phyloP scores from a whole-genome alignment of 53 echinoderm and acorn worm genomes.

The Stichopus horrens region DNA sequence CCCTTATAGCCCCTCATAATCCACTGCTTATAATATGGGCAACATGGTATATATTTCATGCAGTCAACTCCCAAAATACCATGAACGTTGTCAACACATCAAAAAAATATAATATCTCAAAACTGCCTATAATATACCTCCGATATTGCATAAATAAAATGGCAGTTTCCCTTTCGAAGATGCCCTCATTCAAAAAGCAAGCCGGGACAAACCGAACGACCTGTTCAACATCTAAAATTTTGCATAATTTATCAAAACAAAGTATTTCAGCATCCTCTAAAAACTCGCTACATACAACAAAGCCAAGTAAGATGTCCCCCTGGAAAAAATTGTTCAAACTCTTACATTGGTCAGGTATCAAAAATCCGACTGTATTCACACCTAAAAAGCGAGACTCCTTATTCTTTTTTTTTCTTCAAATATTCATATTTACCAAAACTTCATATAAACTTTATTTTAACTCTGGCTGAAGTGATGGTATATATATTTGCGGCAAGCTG shows the following conservation, averaged over 20 bases:
- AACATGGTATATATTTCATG: background rate
- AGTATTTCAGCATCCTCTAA: conserved; percentile 31
- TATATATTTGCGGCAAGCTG: background rate
- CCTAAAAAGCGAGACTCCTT: background rate
- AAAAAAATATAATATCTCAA: conserved; percentile 40
- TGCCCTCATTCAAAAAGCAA: conserved; percentile 40
- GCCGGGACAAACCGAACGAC: conserved; percentile 27
- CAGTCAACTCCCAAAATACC: conserved; percentile 4
- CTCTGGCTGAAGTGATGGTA: conserved; percentile 3
- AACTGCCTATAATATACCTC: conserved; percentile 44
- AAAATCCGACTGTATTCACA: conserved; percentile 3
- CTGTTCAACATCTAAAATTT: conserved; percentile 37
- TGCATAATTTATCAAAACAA: conserved; percentile 39
- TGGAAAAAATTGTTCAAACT: background rate
- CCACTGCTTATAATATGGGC: conserved; percentile 22
- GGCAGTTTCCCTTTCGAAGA: conserved; percentile 38
- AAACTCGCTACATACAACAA: conserved; percentile 27
- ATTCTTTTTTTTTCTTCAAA: background rate
- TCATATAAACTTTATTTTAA: background rate
- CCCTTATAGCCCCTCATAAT: conserved; percentile 18
- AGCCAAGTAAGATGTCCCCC: conserved; percentile 24
- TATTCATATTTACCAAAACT: background rate
- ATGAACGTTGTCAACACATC: conserved; percentile 26
- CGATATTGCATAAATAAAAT: conserved; percentile 48
- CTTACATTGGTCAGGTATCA: conserved; percentile 14